Evolutionary conservation across 2,888 invertebrate genomes (phyloP).

Genomic region (Napeogenes inachia): DNA sequence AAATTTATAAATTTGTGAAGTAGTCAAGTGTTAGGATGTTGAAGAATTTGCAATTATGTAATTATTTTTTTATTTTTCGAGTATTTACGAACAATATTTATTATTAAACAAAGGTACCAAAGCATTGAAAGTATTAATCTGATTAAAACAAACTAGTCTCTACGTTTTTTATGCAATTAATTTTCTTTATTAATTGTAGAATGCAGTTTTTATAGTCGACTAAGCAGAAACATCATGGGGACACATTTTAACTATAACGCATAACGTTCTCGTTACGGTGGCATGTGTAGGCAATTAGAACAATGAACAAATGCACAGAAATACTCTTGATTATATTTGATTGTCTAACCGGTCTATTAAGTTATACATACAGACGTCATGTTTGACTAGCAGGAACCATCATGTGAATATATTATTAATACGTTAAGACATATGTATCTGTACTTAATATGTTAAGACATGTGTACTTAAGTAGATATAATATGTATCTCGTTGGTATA

Average conservation of each 20-base stretch:
- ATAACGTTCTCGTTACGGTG: conserved; percentile 22
- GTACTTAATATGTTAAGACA: too few species aligned
- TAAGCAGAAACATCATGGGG: not conserved
- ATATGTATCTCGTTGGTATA: too few species aligned
- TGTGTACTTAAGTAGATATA: too few species aligned
- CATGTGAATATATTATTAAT: too few species aligned
- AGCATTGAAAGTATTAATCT: too few species aligned
- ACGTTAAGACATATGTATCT: too few species aligned
- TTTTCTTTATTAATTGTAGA: too few species aligned
- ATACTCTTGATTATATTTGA: conserved; percentile 69
- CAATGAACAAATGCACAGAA: conserved; percentile 52
- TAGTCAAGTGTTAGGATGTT: conserved; percentile 36
- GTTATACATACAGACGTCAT: conserved; percentile 34
- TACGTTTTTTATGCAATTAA: too few species aligned
- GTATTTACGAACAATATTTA: too few species aligned
- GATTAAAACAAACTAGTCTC: too few species aligned
- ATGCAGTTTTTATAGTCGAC: too few species aligned
- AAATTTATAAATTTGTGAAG: conserved; percentile 61
- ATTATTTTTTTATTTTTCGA: not conserved
- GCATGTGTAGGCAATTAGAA: conserved; percentile 69
- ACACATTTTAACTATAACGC: not conserved
- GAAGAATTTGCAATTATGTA: not conserved
- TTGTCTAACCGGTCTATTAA: conserved; percentile 63
- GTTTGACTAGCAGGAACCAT: conserved; percentile 7
- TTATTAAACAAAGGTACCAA: too few species aligned